Evolutionary conservation across 2,888 invertebrate species (phyloP), one percentile per base, ranked within the genome.

Genomic region (Agonum fuliginosum): DNA sequence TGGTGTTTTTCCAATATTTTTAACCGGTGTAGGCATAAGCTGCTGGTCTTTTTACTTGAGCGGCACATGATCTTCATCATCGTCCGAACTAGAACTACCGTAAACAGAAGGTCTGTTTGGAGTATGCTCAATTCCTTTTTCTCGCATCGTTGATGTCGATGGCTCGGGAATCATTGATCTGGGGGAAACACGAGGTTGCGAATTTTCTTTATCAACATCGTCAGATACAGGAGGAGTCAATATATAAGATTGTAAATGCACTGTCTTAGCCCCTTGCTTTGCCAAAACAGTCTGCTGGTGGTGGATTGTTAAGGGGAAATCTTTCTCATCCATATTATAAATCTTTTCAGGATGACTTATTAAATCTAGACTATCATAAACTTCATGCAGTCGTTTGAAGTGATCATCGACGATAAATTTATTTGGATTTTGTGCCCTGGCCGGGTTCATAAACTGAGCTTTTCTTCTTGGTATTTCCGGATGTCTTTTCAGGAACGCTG

Each of bases 321-420:
- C 81, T 41, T 82, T 82, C 70, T 82, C 82, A 51, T 82, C 81
- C 71, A 81, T 80, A 70, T 83, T 83, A 69, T 79, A 83, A 58
- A 82, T 78, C 6, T 69, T 71, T 76, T 82, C 78, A 10, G 81
- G 82, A 34, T 81, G 79, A 69, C 80, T 17, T n/a, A 58, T 43
- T 1, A 81, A 43, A 37, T 79, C 79, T 22, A 81, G 19, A 76
- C 80, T 78, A 24, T 65, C 69, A 41, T 34, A 80, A 12, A 81
- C 48, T 74, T 79, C 27, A 77, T 79, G 48, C 10, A 82, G 54
- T 69, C 82, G 80, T 5, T 62, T 4, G 76, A 83, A 83, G 74
- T 83, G 74, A 51, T 82, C 80, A 19, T 70, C 67, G 1, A 83
- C 82, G 46, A 82, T 81, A 46, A 78, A 46, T 74, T 78, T 79